Conservation (phyloP, 2,113 vertebrate genomes). For the Smithornis capensis region DNA sequence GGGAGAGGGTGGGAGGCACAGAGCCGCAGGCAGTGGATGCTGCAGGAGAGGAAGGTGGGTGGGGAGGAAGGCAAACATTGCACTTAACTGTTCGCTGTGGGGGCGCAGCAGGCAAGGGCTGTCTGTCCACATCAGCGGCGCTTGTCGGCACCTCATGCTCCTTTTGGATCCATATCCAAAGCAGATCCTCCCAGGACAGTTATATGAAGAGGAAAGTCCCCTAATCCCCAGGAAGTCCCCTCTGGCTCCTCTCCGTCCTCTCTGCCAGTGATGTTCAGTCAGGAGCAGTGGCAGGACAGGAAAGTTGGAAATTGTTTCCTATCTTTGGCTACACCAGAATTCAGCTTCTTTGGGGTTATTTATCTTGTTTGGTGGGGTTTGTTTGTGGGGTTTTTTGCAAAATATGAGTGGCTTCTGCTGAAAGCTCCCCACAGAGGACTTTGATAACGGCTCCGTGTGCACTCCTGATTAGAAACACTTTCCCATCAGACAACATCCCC, state of each 20-base stretch:
- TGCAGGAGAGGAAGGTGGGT: background rate
- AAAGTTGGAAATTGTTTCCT: background rate
- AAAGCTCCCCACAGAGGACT: accelerated
- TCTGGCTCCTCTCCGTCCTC: accelerated
- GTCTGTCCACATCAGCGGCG: background rate
- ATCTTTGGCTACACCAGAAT: background rate
- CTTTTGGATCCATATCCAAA: background rate
- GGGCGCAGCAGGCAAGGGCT: background rate
- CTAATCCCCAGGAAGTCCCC: background rate
- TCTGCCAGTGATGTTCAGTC: accelerated
- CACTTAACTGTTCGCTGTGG: background rate
- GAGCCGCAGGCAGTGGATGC: background rate
- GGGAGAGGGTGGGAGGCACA: background rate
- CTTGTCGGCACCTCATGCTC: background rate
- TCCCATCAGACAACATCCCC: accelerated
- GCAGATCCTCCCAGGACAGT: accelerated
- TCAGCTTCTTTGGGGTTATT: background rate
- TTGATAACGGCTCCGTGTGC: background rate
- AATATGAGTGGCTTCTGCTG: background rate
- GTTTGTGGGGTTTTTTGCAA: background rate
- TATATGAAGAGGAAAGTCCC: background rate
- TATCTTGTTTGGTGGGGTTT: background rate
- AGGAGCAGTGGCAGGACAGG: accelerated
- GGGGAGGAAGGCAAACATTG: background rate
- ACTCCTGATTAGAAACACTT: background rate